Evolutionary conservation across 2,113 vertebrate species (phyloP), one percentile per base, ranked within the genome.

Genomic region (Trachemys scripta): DNA sequence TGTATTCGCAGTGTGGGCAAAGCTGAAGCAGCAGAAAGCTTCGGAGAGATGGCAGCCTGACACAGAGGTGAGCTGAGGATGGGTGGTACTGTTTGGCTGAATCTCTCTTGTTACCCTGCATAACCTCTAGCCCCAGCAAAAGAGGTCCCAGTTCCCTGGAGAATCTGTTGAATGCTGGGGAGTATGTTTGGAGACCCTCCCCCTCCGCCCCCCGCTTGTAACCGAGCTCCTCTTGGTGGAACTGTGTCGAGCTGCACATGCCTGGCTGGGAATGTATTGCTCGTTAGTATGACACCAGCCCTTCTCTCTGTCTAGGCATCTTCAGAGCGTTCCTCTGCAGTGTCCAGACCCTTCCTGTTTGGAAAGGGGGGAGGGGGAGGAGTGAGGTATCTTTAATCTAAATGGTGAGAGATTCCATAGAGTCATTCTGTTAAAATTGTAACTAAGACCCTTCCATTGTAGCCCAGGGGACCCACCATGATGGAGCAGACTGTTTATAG

Each of bases 1-100:
- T 96, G 93, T 91, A 1, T 95, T 94, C 82, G 7, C 78, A 99
- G 99, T 99, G 98, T 99, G 99, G 99, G 99, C 99, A 3, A 99
- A 99, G 96, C 98, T 99, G 98, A 99, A 99, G 97, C 99, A 99
- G 57, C 99, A 99, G 98, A 99, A 99, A 97, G 99, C 99, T 0
- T 99, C 98, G 2, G 99, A 99, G 97, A 98, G 99, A 27, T 99
- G 99, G 99, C 99, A 99, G 98, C 99, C 99, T 0, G 99, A 99
- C 97, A 99, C 99, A 57, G 99, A 99, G 99, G 99, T 99, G 88
- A 98, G 99, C 75, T 35, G 49, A 69, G 62, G 3, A 59, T 20
- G 8, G 14, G n/a, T 22, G 22, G 29, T 22, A 4, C 0, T 82
- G 0, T 25, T 47, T 45, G 5, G 38, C 27, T 38, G 53, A 31